Evolutionary conservation across 1,140 invertebrate species (phyloP).

Genomic region (Elysia chlorotica): DNA sequence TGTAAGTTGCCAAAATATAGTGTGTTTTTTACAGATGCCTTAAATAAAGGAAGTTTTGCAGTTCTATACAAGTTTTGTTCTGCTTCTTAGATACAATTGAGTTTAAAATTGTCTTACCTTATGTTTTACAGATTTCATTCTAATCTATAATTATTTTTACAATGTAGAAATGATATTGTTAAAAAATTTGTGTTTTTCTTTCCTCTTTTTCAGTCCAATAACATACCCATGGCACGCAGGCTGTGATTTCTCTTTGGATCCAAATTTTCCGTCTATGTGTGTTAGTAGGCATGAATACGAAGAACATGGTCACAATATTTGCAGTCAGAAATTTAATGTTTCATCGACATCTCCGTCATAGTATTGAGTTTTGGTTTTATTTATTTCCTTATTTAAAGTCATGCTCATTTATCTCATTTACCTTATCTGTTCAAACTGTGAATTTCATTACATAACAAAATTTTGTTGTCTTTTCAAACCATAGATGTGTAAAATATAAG

Average conservation of each 20-base stretch:
- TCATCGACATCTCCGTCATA: conserved; percentile 16
- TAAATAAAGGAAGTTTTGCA: not conserved
- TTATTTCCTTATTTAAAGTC: not conserved
- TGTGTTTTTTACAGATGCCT: not conserved
- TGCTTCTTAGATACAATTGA: not conserved
- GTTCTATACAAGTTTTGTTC: not conserved
- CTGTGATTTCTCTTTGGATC: conserved; percentile 73
- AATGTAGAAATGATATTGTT: not conserved
- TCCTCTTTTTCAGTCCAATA: conserved; percentile 70
- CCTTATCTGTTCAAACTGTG: too few relatives aligned
- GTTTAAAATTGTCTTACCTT: not conserved
- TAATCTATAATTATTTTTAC: not conserved
- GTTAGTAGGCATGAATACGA: conserved; percentile 87
- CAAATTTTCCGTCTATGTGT: conserved; percentile 73
- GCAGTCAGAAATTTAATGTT: conserved; percentile 74
- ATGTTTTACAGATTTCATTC: conserved; percentile 18
- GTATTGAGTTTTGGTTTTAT: not conserved
- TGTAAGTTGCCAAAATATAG: not conserved
- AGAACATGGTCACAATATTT: conserved; percentile 77
- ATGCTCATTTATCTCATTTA: too few relatives aligned
- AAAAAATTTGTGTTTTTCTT: conserved; percentile 4
- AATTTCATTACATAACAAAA: too few relatives aligned
- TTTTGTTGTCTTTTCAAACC: too few relatives aligned
- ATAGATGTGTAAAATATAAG: too few relatives aligned
- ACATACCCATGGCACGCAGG: conserved; percentile 90